These are phyloP conservation scores for Plectus sambesii DNA, from an alignment of 1,140 invertebrate species.

Conservation along the genomic window DNA sequence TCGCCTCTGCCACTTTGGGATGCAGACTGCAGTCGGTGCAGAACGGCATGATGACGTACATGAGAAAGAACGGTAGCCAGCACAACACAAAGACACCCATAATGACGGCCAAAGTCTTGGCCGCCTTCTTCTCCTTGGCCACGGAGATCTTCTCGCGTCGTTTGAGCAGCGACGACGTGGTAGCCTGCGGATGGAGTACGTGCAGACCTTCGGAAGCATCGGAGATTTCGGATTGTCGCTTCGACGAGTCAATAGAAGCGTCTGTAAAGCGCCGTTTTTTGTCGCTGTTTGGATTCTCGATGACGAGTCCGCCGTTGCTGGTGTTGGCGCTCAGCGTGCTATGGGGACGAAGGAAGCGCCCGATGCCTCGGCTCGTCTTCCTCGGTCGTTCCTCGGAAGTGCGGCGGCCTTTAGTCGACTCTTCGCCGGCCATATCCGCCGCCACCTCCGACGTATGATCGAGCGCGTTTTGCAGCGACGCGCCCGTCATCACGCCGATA, in stretches of 20 bases:
- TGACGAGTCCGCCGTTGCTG: not conserved
- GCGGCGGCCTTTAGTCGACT: too few species aligned
- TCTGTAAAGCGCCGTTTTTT: conserved; percentile 4
- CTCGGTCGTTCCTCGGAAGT: too few species aligned
- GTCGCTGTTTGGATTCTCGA: not conserved
- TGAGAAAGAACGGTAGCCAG: conserved; percentile 58
- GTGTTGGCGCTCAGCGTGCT: too few species aligned
- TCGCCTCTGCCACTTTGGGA: conserved; percentile 43
- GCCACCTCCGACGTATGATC: conserved; percentile 2
- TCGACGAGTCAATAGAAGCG: conserved; percentile 1
- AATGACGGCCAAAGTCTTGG: conserved; percentile 57
- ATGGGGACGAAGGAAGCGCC: too few species aligned
- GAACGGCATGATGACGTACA: conserved; percentile 56
- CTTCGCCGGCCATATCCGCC: conserved; percentile 13
- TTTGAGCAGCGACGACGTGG: conserved; percentile 31
- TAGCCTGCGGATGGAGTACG: conserved; percentile 7
- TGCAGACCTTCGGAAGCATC: not conserved
- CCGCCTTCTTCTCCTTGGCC: conserved; percentile 56
- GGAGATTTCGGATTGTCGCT: conserved; percentile 8
- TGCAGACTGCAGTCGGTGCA: conserved; percentile 48
- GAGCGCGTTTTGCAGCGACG: conserved; percentile 8
- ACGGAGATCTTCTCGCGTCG: conserved; percentile 44
- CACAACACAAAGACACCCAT: conserved; percentile 58
- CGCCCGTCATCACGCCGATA: too few species aligned
- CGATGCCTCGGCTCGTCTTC: too few species aligned